Conservation (phyloP, 2,888 invertebrate species). For the Merodon equestris region DNA sequence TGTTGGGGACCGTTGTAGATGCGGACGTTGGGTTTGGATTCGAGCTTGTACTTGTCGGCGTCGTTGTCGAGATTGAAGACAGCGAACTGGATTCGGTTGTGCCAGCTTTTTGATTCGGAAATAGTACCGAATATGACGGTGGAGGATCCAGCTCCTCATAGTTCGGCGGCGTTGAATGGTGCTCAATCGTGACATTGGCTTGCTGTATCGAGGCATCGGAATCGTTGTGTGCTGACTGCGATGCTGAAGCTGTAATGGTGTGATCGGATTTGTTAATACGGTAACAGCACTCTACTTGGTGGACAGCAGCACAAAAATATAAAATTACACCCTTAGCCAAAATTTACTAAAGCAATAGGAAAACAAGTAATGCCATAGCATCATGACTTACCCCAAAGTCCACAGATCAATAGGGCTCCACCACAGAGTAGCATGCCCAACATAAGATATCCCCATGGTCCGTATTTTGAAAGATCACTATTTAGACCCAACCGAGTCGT, state of each 20-base stretch:
- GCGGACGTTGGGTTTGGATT: slow-evolving; percentile 39
- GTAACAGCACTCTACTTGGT: slow-evolving; percentile 76
- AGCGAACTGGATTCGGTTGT: slow-evolving; percentile 49
- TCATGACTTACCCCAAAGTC: slow-evolving; percentile 82
- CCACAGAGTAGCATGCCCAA: slow-evolving; percentile 86
- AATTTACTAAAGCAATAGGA: slow-evolving; percentile 30
- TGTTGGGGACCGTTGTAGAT: slow-evolving; percentile 51
- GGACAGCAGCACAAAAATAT: slow-evolving; percentile 44
- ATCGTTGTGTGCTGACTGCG: slow-evolving; percentile 77
- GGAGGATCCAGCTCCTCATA: slow-evolving; percentile 83
- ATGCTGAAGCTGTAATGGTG: slow-evolving; percentile 76
- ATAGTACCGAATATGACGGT: slow-evolving; percentile 84
- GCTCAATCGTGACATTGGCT: slow-evolving; percentile 71
- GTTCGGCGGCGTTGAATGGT: slow-evolving; percentile 80
- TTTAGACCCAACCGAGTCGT: slow-evolving; percentile 78
- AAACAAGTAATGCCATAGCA: neutral
- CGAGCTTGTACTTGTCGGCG: slow-evolving; percentile 46
- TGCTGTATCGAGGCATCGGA: slow-evolving; percentile 76
- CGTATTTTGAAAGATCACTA: slow-evolving; percentile 84
- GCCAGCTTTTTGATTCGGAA: slow-evolving; percentile 79
- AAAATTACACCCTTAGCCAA: slow-evolving; percentile 59
- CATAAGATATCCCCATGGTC: slow-evolving; percentile 87
- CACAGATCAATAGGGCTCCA: slow-evolving; percentile 84
- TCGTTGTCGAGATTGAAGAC: slow-evolving; percentile 50
- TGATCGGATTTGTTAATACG: slow-evolving; percentile 77